Base-by-base conservation (phyloP, 2,888 invertebrate species). In the Trichogramma dendrolimi region DNA sequence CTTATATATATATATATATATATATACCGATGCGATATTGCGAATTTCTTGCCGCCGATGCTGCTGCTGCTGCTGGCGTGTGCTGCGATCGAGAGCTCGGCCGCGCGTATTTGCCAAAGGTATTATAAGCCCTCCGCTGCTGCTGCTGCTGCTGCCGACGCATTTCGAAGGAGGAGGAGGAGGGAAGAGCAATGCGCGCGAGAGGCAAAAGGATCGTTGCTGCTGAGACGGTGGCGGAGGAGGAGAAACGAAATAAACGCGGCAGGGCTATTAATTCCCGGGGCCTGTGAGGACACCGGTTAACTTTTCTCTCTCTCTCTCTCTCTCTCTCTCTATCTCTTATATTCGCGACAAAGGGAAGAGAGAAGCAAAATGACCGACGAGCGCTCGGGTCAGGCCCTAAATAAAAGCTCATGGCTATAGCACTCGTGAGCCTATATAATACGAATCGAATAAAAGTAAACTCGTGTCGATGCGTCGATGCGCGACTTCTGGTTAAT, bases 381-480 rank as follows among this genome's bases (percentile, higher is more conserved):
- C 71, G 14, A 14, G 14, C 14, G 1, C 14, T 14, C 14, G 74
- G 77, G 75, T 75, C 75, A 75, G 75, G 71, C 73, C 75, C 75
- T 75, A 77, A 78, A 78, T 77, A 78, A 77, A 76, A 77, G 73
- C 72, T 14, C 14, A 14, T 14, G 14, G 14, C 14, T 14, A 14
- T 14, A 14, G 14, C 2, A 1, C 14, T 14, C 14, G 14, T 14
- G 14, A 14, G 14, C 14, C 14, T 14, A 14, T 14, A 14, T 14
- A 14, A 2, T 14, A 14, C 14, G 14, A 14, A 14, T 14, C 14
- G 14, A 77, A 78, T 78, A 77, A 78, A 78, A 78, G 76, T 76
- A 77, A 78, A 78, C 73, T 76, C 76, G 76, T 77, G 78, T 77
- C 71, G 74, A 72, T 67, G 68, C 67, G 61, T 59, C 58, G 41